phyloP scores from a whole-genome alignment of 92 coral and sea anemone genomes.

The Siderastrea siderea region DNA sequence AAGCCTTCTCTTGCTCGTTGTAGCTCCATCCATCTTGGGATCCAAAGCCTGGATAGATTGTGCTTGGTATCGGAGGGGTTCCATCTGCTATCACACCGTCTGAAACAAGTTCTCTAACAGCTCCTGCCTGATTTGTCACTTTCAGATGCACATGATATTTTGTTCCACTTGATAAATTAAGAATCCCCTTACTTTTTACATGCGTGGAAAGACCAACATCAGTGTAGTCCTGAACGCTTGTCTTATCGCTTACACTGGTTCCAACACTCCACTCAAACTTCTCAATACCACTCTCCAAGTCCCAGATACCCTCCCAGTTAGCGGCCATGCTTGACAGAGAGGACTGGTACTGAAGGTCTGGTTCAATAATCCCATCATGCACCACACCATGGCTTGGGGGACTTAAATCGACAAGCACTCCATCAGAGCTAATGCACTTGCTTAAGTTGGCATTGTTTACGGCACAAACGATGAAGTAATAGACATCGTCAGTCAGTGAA shows the following conservation, averaged over 20 bases:
- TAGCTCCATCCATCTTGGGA: slow-evolving; percentile 75
- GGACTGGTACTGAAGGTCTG: slow-evolving; percentile 90
- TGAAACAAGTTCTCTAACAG: slow-evolving; percentile 80
- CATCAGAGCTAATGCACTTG: slow-evolving; percentile 90
- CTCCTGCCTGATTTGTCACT: slow-evolving; percentile 84
- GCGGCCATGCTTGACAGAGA: slow-evolving; percentile 83
- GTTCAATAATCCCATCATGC: slow-evolving; percentile 94
- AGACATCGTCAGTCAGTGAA: slow-evolving; percentile 77
- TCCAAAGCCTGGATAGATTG: slow-evolving; percentile 68
- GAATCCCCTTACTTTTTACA: slow-evolving; percentile 68
- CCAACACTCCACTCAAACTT: slow-evolving; percentile 95
- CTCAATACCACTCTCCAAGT: slow-evolving; percentile 92
- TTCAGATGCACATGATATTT: slow-evolving; percentile 83
- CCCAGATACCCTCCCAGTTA: slow-evolving; percentile 99
- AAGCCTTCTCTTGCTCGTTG: slow-evolving; percentile 58
- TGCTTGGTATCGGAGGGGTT: slow-evolving; percentile 83
- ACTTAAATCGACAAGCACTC: slow-evolving; percentile 89
- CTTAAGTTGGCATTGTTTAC: slow-evolving; percentile 84
- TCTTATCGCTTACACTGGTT: slow-evolving; percentile 51
- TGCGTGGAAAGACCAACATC: slow-evolving; percentile 95
- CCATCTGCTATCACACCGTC: slow-evolving; percentile 92
- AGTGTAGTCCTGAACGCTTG: slow-evolving; percentile 52
- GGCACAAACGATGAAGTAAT: slow-evolving; percentile 90
- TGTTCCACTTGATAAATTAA: slow-evolving; percentile 77
- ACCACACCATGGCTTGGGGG: slow-evolving; percentile 90